Evolutionary conservation across 2,888 invertebrate genomes (phyloP).

Genomic region (Bimastos eiseni): DNA sequence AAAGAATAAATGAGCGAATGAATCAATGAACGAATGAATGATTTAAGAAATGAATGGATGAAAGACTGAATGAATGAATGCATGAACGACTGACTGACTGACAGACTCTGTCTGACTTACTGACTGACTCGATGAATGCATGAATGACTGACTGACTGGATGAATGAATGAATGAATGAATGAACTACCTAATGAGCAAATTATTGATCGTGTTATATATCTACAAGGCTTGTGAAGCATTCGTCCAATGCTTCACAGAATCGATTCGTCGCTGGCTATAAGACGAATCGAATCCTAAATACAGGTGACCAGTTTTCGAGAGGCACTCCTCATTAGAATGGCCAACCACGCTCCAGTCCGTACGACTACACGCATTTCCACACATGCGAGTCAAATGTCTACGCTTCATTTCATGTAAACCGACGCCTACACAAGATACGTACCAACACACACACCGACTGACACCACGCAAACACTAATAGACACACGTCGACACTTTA

Average conservation of each 20-base stretch:
- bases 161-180: not conserved
- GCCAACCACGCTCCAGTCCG: not conserved
- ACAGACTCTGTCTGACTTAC: not conserved
- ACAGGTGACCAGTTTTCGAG: not conserved
- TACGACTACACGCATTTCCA: not conserved
- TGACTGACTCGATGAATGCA: not conserved
- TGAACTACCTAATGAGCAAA: not conserved
- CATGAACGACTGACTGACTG: not conserved
- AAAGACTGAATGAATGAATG: too few species aligned
- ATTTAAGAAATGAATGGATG: too few species aligned
- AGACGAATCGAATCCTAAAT: slow-evolving; percentile 13
- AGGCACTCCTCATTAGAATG: not conserved
- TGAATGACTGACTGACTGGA: too few species aligned
- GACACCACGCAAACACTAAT: not conserved
- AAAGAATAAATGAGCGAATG: too few species aligned
- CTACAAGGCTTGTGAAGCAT: not conserved
- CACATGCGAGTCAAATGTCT: not conserved
- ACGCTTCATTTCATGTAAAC: not conserved
- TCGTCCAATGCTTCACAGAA: not conserved
- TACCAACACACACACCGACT: not conserved
- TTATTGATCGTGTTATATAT: not conserved
- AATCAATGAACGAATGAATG: too few species aligned
- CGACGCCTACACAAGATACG: not conserved
- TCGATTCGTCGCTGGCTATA: not conserved
- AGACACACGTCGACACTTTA: not conserved